Percentiles rank a stretch among this genome's conserved stretches.
These are phyloP conservation scores for Epinotia nisella DNA, from an alignment of 2,888 invertebrate species.

Conservation along the genomic window DNA sequence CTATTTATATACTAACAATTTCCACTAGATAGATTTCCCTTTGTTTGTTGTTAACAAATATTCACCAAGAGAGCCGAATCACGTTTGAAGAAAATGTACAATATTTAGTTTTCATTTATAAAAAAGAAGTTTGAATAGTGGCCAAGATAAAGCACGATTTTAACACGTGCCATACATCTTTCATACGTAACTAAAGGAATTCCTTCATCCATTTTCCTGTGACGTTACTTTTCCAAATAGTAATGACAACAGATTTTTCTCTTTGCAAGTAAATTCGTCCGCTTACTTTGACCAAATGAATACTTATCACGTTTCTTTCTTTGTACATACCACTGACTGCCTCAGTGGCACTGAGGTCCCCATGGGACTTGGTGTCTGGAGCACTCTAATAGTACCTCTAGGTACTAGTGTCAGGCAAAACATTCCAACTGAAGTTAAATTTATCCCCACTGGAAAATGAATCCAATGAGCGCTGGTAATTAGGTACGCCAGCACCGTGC, in stretches of 20 bases:
- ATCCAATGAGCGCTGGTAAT: too few species aligned
- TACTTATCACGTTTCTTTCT: background rate
- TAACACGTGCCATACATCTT: constrained; percentile 40
- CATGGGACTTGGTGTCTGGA: background rate
- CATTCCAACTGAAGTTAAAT: too few species aligned
- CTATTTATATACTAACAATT: too few species aligned
- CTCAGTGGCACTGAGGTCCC: background rate
- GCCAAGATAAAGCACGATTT: constrained; percentile 40
- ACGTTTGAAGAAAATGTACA: constrained; percentile 34
- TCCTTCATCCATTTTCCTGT: constrained; percentile 25
- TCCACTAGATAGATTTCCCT: too few species aligned
- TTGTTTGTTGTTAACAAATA: too few species aligned
- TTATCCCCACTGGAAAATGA: too few species aligned
- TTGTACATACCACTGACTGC: background rate
- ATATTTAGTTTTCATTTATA: constrained; percentile 39
- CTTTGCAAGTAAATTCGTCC: background rate
- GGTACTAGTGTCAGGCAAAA: too few species aligned
- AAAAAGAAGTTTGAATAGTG: constrained; percentile 39
- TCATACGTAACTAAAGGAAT: constrained; percentile 29
- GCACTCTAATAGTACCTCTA: background rate
- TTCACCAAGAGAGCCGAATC: constrained; percentile 21
- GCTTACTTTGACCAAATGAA: background rate
- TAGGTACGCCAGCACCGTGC: too few species aligned
- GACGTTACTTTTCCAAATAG: constrained; percentile 19
- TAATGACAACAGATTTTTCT: background rate